Base-by-base conservation (phyloP, 2,888 invertebrate species). In the Tetropium fuscum region DNA sequence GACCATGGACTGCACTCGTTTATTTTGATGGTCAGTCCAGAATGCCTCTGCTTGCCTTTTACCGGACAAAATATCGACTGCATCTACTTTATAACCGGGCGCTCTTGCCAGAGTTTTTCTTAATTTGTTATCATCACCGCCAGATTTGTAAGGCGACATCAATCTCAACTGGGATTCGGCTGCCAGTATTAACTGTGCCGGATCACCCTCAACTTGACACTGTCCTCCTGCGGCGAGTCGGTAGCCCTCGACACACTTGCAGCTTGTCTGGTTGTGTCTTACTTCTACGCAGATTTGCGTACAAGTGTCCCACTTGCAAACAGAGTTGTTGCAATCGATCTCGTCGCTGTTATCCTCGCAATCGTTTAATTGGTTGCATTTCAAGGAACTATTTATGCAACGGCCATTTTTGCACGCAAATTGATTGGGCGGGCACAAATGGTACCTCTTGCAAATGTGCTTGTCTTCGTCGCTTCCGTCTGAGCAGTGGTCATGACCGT, bases 271-370 rank as follows among this genome's bases (percentile, higher is more conserved):
- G 44, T 84, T 84, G 69, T 86, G 83, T 68, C 87, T 87, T 66
- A 87, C 86, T 57, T 85, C 86, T 13, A 89, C 84, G 75, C 93
- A 94, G 51, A 89, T 83, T 79, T 95, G 94, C 13, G 94, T 89
- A 77, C 95, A 95, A 2, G 88, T 84, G 41, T 89, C 88, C 85
- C 92, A 92, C 51, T 85, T 82, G 77, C 92, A 92, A 7, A 73
- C 62, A 0, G 76, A 69, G 22, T 69, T 66, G 20, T 70, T 68
- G 55, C 79, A 79, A 36, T 76, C 73, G 10, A 65, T 69, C 70
- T 83, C 83, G 63, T 83, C 83, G 38, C 76, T 76, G 60, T 82
- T 82, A 70, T 88, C 87, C 1, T 79, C 81, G 73, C 89, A 89
- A 71, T 88, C 85, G 43, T 82, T 74, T 6, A 79, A 78, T 6